phyloP scores from a whole-genome alignment of 2,113 vertebrate genomes.

The Ceratotherium simum region DNA sequence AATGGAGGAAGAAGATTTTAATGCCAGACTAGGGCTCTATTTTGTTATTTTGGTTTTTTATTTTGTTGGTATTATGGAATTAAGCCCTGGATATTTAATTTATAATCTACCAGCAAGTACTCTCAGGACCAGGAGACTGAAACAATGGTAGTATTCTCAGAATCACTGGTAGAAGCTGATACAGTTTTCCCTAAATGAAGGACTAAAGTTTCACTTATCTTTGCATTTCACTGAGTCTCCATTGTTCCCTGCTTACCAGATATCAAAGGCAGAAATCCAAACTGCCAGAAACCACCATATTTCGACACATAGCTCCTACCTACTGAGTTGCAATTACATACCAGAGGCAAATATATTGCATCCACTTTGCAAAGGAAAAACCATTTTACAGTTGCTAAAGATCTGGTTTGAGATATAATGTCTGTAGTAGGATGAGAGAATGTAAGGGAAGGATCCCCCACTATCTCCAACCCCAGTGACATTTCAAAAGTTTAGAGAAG shows the following conservation, averaged over 20 bases:
- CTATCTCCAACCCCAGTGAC: background rate
- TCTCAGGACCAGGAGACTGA: background rate
- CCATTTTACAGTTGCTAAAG: background rate
- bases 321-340: background rate
- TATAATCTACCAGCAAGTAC: background rate
- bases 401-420: background rate
- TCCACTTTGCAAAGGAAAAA: conserved; percentile 8
- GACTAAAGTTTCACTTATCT: background rate
- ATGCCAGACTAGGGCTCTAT: background rate
- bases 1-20: conserved; percentile 1
- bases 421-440: background rate
- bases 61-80: background rate
- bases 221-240: background rate
- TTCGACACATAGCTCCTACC: background rate
- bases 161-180: background rate
- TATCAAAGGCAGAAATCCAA: background rate
- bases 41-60: background rate
- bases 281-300: background rate
- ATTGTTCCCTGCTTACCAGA: background rate
- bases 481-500: conserved; percentile 35
- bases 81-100: background rate
- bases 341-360: background rate
- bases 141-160: conserved; percentile 18
- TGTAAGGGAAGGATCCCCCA: background rate
- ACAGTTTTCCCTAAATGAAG: background rate